phyloP scores from a whole-genome alignment of 2,797 vertebrate species.

The Darevskia mixta region DNA sequence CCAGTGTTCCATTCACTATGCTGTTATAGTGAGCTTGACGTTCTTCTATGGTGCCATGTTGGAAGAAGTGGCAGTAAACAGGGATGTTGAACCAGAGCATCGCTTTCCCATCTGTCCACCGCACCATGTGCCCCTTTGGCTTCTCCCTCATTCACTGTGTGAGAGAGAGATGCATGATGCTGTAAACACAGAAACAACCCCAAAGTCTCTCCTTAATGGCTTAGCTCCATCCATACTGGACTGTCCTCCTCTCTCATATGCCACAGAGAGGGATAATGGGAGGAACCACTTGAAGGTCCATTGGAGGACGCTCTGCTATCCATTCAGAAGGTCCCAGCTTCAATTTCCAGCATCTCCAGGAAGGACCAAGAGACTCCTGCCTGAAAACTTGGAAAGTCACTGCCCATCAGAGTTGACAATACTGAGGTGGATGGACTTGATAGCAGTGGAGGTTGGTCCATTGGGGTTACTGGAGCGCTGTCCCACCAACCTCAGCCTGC shows the following conservation, averaged over 20 bases:
- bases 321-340: too few species aligned
- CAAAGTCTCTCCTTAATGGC: background rate
- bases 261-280: background rate
- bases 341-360: too few species aligned
- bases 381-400: too few species aligned
- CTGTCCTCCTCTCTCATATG: background rate
- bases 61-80: background rate
- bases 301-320: too few species aligned
- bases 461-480: too few species aligned
- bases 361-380: too few species aligned
- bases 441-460: too few species aligned
- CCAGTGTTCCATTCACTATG: too few species aligned
- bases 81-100: background rate
- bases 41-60: background rate
- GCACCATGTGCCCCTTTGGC: background rate
- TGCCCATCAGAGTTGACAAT: too few species aligned
- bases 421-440: too few species aligned
- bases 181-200: background rate
- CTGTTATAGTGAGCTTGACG: too few species aligned
- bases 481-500: too few species aligned
- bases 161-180: background rate
- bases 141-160: background rate
- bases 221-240: background rate
- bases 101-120: background rate
- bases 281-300: background rate